Base-by-base conservation (phyloP, 2,888 invertebrate genomes). In the Agrochola circellaris region DNA sequence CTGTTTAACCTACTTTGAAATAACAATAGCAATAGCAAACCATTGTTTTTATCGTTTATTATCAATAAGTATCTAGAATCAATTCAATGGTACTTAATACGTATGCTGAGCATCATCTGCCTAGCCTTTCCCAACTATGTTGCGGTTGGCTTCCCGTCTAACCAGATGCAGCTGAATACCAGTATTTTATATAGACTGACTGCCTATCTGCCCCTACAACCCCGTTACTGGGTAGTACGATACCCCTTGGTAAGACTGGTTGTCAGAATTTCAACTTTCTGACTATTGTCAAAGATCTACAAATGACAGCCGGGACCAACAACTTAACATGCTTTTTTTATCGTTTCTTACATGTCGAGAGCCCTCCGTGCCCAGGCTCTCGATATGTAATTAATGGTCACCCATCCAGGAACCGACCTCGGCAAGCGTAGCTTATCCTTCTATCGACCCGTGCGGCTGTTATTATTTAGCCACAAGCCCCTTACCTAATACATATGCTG, bases 51-150 rank as follows among this genome's bases (percentile, higher is more conserved):
- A 73, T 73, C 73, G 42, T 64, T 65, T 72, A 62, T 71, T 70
- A 71, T 62, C 65, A 81, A 65, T 74, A 67, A 54, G 58, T 73
- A 81, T 86, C 61, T 67, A 81, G 11, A 73, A 81, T 68, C 76
- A 62, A 72, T 78, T 70, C 20, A 56, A 73, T 73, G 54, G 45
- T 77, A 73, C 58, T 23, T 58, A 73, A 20, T 76, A 76, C 61
- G 80, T 76, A 69, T 13, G 56, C 15, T 15, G 58, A 58, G 0
- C 15, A 58, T 58, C 6, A 26, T 58, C 15, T 58, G 15, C 15
- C 26, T 51, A 48, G 26, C 15, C 15, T 26, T 58, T 58, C 15
- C 58, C 26, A 15, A 13, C 26, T 26, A 58, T 26, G 6, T 26
- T 58, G 6, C 0, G 26, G 58, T 58, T 15, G 1, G 26, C 51